Base-by-base conservation (phyloP, 2,113 vertebrate genomes). In the Macrotis lagotis region DNA sequence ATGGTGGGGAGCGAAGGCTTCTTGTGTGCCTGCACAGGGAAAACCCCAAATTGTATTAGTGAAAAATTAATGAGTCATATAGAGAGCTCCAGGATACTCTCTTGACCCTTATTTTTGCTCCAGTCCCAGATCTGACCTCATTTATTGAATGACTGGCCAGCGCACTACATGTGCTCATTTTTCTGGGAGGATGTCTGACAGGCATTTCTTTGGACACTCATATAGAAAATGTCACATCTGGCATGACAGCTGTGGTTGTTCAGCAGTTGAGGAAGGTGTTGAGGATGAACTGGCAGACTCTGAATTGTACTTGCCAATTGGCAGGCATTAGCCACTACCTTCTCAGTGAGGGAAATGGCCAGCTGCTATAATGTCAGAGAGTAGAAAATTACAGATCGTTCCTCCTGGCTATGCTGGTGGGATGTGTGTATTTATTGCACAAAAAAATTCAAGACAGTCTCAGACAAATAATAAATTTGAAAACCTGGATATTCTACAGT, bases 211-310 rank as follows among this genome's bases (percentile, higher is more conserved):
- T 90, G 24, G 14, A 50, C 66, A 50, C 53, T 25, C 93, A 90
- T 90, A 48, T 53, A 48, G 91, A 90, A 88, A 91, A 90, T 89
- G 90, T 94, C 92, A 37, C 24, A 37, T 83, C 94, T 92, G 88
- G 93, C 93, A 7, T 47, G 5, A 55, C 49, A 74, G 11, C n/a
- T 4, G 53, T 51, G 94, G 92, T 52, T 92, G 14, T 50, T 22
- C 83, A 92, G 94, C 92, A 90, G 92, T 50, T 50, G 53, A 90
- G 3, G 52, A 50, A 91, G 47, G 50, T 83, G 92, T 44, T 19
- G n/a, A 90, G 31, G 91, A 55, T 53, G 83, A 91, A 50, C 48
- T 90, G 83, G 88, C 51, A 51, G 44, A 92, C 48, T 19, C 8
- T 47, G 55, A 28, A 9, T 22, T 53, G 14, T 51, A 7, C 51